Percentiles rank a stretch among this genome's conserved stretches.
Evolutionary conservation across 1,140 invertebrate genomes (phyloP).

Genomic region (Neodiprion pinetum): DNA sequence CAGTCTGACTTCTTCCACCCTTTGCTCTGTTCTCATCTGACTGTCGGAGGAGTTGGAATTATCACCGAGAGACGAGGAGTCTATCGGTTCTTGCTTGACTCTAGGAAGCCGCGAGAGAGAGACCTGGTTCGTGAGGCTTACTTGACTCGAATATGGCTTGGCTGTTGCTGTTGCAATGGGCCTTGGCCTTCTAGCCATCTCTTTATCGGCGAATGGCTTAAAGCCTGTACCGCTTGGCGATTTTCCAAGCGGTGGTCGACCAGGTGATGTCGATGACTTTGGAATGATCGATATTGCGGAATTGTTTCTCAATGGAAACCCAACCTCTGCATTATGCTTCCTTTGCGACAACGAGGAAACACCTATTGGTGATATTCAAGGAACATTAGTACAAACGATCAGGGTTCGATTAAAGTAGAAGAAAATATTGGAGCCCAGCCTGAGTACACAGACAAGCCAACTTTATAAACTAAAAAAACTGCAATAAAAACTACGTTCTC

Average conservation of each 20-base stretch:
- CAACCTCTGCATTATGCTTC: constrained; percentile 63
- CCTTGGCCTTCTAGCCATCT: constrained; percentile 50
- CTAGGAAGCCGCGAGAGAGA: constrained; percentile 51
- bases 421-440: too few species aligned
- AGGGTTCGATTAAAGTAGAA: neutral
- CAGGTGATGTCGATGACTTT: constrained; percentile 57
- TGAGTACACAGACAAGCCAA: constrained; percentile 9
- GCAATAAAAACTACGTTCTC: neutral
- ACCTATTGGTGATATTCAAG: constrained; percentile 40
- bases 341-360: constrained; percentile 57
- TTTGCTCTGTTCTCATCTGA: constrained; percentile 53
- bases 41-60: constrained; percentile 59
- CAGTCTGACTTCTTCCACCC: constrained; percentile 56
- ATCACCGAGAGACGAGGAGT: constrained; percentile 52
- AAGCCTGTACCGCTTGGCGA: constrained; percentile 49
- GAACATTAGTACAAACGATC: constrained; percentile 32
- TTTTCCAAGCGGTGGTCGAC: constrained; percentile 46
- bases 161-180: constrained; percentile 53
- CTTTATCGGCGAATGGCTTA: constrained; percentile 52
- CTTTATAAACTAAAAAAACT: constrained; percentile 2
- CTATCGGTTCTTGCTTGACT: constrained; percentile 49
- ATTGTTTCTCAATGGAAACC: constrained; percentile 69
- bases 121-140: constrained; percentile 51
- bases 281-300: constrained; percentile 73
- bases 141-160: constrained; percentile 51